Percentiles rank a stretch among this genome's conserved stretches.
Evolutionary conservation across 2,888 invertebrate genomes (phyloP).

Genomic region (Eurytoma californica): DNA sequence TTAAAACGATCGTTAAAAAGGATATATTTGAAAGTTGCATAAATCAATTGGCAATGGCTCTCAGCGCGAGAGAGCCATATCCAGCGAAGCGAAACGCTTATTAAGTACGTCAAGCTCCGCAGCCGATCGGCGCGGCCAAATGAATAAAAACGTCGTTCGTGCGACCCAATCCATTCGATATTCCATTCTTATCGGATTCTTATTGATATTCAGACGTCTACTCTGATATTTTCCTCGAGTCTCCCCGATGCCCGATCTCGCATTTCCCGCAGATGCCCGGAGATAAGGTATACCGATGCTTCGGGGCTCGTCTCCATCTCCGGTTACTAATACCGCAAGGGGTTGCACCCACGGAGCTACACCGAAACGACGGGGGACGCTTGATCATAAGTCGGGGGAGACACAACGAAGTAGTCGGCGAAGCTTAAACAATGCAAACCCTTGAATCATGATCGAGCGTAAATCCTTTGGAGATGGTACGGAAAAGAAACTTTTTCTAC

Average conservation of each 20-base stretch:
- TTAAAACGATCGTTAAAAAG: no score
- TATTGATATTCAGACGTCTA: conserved; percentile 49
- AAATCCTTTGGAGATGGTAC: no score
- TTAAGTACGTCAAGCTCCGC: conserved; percentile 35
- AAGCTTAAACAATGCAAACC: conserved; percentile 13
- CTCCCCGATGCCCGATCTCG: neutral
- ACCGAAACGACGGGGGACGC: conserved; percentile 2
- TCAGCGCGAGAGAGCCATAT: neutral
- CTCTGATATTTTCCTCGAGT: conserved; percentile 13
- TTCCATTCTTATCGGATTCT: conserved; percentile 43
- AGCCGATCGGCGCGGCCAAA: conserved; percentile 7
- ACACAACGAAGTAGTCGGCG: neutral
- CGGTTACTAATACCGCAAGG: conserved; percentile 14
- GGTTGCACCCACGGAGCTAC: neutral
- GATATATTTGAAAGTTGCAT: no score
- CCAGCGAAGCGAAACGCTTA: conserved; percentile 2
- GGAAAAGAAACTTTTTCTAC: no score
- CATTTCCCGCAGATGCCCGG: neutral
- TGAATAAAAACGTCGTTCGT: conserved; percentile 30
- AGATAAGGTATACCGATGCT: conserved; percentile 5
- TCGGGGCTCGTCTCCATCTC: conserved; percentile 15
- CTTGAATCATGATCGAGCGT: neutral
- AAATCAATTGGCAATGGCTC: no score
- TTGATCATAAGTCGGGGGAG: conserved; percentile 30
- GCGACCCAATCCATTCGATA: conserved; percentile 8